Evolutionary conservation across 2,888 invertebrate genomes (phyloP), one percentile per base, ranked within the genome.

Genomic region (Lissonota sp.): DNA sequence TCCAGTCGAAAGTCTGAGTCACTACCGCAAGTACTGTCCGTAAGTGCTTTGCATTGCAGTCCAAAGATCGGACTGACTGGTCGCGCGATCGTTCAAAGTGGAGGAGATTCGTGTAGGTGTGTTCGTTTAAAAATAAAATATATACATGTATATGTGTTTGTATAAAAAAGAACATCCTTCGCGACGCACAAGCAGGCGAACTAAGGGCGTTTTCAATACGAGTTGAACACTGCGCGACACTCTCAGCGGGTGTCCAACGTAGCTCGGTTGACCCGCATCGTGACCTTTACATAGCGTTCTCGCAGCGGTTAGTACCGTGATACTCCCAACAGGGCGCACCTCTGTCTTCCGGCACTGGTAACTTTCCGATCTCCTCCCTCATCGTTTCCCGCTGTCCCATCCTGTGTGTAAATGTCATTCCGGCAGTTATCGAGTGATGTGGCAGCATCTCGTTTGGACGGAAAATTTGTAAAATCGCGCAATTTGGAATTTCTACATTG

Each of bases 161-260:
- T 16, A 10, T 10, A 57, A 46, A 62, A 60, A 53, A 55, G 57
- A 26, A 55, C 39, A 26, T 58, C 8, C 60, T 69, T 79, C 53
- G 49, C 74, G 55, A 81, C 60, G 46, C 72, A 72, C 67, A 42
- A 60, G 76, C 62, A 79, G n/a, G n/a, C 57, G 73, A 79, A 62
- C 46, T 51, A 81, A 79, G 81, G 81, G 79, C 75, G 83, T 81
- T 81, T 67, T 71, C 75, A 76, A 51, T 75, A 80, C 70, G 83
- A 82, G 75, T 76, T 79, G 87, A 87, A 87, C 86, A 88, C 87
- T 83, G 85, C 84, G 89, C 90, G 91, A 91, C 91, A 91, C 88
- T 90, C 90, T 87, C 91, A 88, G 89, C 89, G 89, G 90, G 91
- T 72, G 90, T 87, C 86, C 89, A 64, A 51, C 87, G 90, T 88